These are phyloP conservation scores for Bolborhynchus lineola DNA, from an alignment of 2,113 vertebrate species.

Conservation along the genomic window DNA sequence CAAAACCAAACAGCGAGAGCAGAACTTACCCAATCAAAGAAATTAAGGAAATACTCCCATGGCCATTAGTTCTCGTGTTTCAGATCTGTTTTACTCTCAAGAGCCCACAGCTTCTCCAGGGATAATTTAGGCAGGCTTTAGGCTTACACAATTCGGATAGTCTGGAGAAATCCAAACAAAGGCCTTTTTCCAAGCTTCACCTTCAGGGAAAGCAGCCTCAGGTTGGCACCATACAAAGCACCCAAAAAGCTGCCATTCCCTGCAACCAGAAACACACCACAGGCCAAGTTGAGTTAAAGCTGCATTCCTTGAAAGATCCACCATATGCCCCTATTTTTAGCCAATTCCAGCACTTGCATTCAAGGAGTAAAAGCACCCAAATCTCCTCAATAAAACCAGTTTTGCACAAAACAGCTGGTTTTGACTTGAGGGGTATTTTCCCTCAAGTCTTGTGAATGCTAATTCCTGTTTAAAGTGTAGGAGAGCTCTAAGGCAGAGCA, in stretches of 20 bases:
- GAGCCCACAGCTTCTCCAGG: background rate
- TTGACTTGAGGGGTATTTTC: background rate
- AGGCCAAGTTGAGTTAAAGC: background rate
- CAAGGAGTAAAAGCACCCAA: background rate
- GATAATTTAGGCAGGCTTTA: background rate
- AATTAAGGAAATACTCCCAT: background rate
- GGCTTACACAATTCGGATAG: background rate
- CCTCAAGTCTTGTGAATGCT: background rate
- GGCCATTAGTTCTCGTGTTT: background rate
- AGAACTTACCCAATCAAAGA: background rate
- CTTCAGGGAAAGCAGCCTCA: background rate
- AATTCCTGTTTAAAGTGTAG: background rate
- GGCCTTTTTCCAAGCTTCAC: background rate
- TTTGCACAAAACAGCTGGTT: background rate
- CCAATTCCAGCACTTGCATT: background rate
- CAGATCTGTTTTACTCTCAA: background rate
- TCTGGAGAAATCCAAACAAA: background rate
- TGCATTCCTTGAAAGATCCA: background rate
- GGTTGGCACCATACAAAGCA: accelerated
- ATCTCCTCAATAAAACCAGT: background rate
- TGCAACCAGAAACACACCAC: background rate
- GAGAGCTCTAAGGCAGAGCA: background rate
- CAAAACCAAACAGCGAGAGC: background rate
- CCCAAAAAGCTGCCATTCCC: accelerated
- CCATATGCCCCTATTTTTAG: background rate